Evolutionary conservation across 1,140 invertebrate genomes (phyloP), one percentile per base, ranked within the genome.

Genomic region (Zaprionus kolodkinae): DNA sequence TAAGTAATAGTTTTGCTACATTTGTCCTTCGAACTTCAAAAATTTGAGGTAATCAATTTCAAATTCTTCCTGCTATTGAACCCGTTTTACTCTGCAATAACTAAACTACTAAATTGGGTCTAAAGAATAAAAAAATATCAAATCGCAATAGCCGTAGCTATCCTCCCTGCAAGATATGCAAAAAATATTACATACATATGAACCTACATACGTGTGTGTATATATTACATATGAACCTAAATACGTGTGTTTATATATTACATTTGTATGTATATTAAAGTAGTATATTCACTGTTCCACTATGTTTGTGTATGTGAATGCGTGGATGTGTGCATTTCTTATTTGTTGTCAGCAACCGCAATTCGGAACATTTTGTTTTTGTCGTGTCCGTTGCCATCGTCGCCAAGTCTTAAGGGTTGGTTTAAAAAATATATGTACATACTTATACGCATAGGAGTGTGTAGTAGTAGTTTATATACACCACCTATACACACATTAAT

Each of bases 301-400:
- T 33, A 7, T 60, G 45, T 67, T 21, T 54, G n/a, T 21, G 27
- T 59, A 57, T 17, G 6, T 30, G 27, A 4, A 30, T 30, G 27
- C 27, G 27, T 30, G 27, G 27, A 30, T 56, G 56, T 57, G 50
- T 59, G 54, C 10, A 15, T 35, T 57, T 62, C 43, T 36, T 60
- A 65, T 61, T 76, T 76, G 67, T 61, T 65, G 68, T 66, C 33
- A 65, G 30, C 62, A 45, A n/a, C 40, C 40, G 40, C 40, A 45
- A 45, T 15, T 45, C n/a, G n/a, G n/a, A 15, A 36, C 55, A 61
- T 61, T 76, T 72, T 72, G 68, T 76, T 76, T 64, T 76, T 55
- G 21, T 60, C 52, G n/a, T 64, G 57, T 25, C 66, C 35, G 64
- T 70, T 75, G 67, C 66, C 72, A 70, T 75, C 43, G 67, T 38